Evolutionary conservation across 2,113 vertebrate species (phyloP).

Genomic region (Gracilinanus agilis): DNA sequence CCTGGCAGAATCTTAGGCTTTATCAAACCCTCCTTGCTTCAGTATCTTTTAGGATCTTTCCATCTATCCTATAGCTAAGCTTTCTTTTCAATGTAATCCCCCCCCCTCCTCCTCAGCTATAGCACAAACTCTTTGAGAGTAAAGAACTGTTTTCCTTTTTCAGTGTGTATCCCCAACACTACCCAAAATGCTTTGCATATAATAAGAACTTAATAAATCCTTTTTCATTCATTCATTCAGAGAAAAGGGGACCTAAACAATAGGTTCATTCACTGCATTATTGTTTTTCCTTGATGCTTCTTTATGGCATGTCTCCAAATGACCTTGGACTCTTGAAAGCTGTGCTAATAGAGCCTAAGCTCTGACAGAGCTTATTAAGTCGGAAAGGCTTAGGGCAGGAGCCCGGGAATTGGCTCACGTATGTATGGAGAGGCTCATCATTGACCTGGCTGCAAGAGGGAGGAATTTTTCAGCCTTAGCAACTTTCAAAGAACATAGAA

Average conservation of each 20-base stretch:
- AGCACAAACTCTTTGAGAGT: background rate
- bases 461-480: background rate
- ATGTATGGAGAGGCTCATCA: background rate
- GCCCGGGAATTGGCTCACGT: background rate
- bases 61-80: background rate
- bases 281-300: background rate
- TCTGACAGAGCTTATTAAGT: background rate
- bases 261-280: background rate
- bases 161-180: background rate
- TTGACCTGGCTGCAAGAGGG: background rate
- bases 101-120: background rate
- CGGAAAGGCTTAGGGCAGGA: background rate
- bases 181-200: background rate
- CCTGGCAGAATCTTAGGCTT: background rate
- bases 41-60: background rate
- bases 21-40: background rate
- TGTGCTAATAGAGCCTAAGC: background rate
- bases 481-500: background rate
- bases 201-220: background rate
- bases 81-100: background rate
- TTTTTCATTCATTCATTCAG: background rate
- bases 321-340: background rate
- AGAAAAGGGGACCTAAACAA: background rate
- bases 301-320: background rate
- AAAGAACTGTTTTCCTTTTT: background rate